Base-by-base conservation (phyloP, 2,888 invertebrate species). In the Julus scanicus region DNA sequence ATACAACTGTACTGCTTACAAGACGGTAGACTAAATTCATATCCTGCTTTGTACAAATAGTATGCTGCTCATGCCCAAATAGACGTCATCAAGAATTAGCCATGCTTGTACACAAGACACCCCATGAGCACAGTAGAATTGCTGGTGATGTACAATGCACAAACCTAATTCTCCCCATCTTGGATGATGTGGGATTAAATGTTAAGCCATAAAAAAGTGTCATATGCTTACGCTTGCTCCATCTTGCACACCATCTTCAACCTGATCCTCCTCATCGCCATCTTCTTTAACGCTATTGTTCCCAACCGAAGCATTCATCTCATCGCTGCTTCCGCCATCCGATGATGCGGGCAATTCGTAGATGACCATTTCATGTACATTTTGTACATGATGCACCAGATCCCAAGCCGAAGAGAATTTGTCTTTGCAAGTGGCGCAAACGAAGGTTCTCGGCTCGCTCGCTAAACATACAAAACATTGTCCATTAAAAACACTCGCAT, bases 371-470 rank as follows among this genome's bases (percentile, higher is more conserved):
- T 89, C 89, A 80, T 89, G 89, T 8, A 63, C 57, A 44, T 39
- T 86, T 71, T 89, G 89, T 84, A 89, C 89, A 83, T 89, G 89
- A 17, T 84, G 57, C 17, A 89, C 88, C 83, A 89, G 80, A 86
- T 89, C 88, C 89, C 89, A 89, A 57, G 88, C 89, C 17, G 80
- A 80, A 6, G 84, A 86, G 86, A 88, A 89, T 44, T 86, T 88
- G 39, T 89, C 89, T 71, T 89, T 89, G 84, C 89, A 89, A 15
- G 88, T 88, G 29, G 89, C 88, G 84, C 89, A 89, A 37, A 86
- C 20, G 80, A 87, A 88, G 37, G 88, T 29, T n/a, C 80, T 86
- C 2, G 89, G 89, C 44, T 89, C 89, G 20, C 9, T 53, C 9
- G 48, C 86, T 86, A 53, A 86, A 86, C 11, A 86, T 8, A 53